phyloP scores from a whole-genome alignment of 2,888 invertebrate species.

The Gastracanthus pulcherrimus region DNA sequence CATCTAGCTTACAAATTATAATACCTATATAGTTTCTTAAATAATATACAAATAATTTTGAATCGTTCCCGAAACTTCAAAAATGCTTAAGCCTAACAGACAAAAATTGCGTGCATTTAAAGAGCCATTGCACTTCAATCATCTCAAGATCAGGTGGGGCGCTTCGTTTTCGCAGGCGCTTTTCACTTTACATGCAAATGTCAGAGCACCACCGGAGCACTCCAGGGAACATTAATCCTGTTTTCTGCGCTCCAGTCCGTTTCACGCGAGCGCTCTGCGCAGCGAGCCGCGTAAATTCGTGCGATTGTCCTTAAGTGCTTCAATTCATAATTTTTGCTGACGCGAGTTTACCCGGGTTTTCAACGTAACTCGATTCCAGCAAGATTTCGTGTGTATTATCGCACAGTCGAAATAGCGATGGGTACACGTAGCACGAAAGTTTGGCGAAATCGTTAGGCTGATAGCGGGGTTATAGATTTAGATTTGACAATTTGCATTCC shows the following conservation, averaged over 20 bases:
- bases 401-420: no score
- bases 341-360: not conserved
- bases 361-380: not conserved
- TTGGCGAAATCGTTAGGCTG: no score
- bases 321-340: constrained; percentile 7
- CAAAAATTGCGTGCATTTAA: not conserved
- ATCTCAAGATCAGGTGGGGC: constrained; percentile 14
- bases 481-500: no score
- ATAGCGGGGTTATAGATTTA: no score
- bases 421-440: no score
- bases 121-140: constrained; percentile 29
- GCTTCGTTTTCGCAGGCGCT: constrained; percentile 4
- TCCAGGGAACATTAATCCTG: constrained; percentile 22
- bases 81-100: not conserved
- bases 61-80: not conserved
- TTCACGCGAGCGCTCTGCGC: not conserved
- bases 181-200: constrained; percentile 37
- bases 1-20: no score
- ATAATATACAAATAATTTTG: no score
- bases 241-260: not conserved
- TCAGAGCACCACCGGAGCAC: not conserved
- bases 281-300: not conserved
- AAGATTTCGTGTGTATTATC: not conserved
- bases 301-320: constrained; percentile 8
- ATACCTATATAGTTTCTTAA: no score